These are phyloP conservation scores for Glomeris maerens DNA, from an alignment of 1,140 invertebrate genomes.

Conservation along the genomic window DNA sequence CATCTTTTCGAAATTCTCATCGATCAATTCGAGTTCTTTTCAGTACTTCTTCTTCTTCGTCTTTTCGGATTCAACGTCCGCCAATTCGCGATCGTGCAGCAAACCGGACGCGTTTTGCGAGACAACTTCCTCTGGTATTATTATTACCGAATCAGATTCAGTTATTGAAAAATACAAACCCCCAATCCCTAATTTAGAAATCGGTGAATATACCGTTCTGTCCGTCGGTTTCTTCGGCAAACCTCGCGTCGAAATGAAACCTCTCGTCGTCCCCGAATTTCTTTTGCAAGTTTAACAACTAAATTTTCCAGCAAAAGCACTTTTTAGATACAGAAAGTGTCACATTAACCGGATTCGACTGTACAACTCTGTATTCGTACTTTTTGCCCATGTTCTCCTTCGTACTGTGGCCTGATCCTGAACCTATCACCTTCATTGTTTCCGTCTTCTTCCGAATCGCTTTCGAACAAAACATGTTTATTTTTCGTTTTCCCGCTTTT, in stretches of 20 bases:
- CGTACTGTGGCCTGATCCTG: neutral
- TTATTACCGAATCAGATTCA: neutral
- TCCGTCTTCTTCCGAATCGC: neutral
- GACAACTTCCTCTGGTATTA: neutral
- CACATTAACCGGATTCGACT: neutral
- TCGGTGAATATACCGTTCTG: neutral
- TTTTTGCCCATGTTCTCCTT: neutral
- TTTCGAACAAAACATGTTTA: neutral
- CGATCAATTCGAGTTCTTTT: no score
- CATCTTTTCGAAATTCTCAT: no score
- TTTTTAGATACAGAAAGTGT: neutral
- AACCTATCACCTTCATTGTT: neutral
- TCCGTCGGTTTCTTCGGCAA: neutral
- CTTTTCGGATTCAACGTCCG: neutral
- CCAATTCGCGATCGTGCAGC: neutral
- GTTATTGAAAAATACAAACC: no score
- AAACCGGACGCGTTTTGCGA: neutral
- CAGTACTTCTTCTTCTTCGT: neutral
- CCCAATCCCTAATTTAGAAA: no score
- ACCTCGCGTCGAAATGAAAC: neutral
- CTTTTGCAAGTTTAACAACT: neutral
- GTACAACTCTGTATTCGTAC: no score
- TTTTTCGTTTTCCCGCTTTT: no score
- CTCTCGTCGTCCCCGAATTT: neutral
- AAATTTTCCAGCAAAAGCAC: neutral